Evolutionary conservation across 1,140 invertebrate genomes (phyloP), one percentile per base, ranked within the genome.

Genomic region (Euschistus heros): DNA sequence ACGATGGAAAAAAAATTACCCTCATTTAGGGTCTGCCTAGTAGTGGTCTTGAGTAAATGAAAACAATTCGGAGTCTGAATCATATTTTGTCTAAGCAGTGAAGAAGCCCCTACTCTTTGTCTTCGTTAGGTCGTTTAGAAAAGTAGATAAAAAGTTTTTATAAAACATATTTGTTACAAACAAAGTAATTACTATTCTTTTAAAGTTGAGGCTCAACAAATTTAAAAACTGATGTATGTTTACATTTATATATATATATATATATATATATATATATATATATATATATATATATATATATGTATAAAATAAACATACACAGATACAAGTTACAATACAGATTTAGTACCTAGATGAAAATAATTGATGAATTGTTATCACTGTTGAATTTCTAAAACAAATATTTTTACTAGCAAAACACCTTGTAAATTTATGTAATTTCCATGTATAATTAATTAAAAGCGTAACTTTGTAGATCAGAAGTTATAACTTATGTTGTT

Each of bases 121-220:
- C 47, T 50, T 50, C 10, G n/a, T 20, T 50, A 50, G 47, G n/a
- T 50, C 6, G 22, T 10, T 50, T 50, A 50, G 47, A 50, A 50
- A 18, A 50, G 47, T 50, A 20, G n/a, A 20, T 18, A 50, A n/a
- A 6, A 50, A 50, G 47, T 20, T 50, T 50, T 37, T 37, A 37
- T 37, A 37, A 37, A 37, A 37, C 33, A 37, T 37, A 37, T 37
- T 37, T 37, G 33, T 37, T 37, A 37, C 13, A 50, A 10, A 50
- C n/a, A 50, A 50, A 50, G n/a, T 18, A 50, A 20, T 18, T 50
- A 50, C n/a, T 50, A 50, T 50, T 50, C 47, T 50, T 50, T 50
- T 50, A 50, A 50, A 20, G 54, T 24, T 57, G 54, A 57, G 54
- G 54, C 54, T 57, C 54, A 57, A 57, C 54, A 26, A 57, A 57